phyloP scores from a whole-genome alignment of 2,113 vertebrate genomes.

The Corydoras sp. region DNA sequence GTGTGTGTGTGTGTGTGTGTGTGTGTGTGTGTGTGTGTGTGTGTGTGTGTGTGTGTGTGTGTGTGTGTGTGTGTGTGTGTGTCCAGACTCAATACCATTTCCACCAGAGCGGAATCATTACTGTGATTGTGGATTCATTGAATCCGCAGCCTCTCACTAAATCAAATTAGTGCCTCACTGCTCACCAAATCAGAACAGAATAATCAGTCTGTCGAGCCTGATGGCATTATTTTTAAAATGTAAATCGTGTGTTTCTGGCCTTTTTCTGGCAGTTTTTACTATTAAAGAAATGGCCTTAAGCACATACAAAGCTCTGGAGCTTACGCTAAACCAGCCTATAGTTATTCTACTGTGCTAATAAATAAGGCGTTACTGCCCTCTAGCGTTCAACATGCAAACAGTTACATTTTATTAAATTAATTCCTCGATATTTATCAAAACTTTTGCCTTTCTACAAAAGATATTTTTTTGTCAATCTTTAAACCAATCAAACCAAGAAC shows the following conservation, averaged over 20 bases:
- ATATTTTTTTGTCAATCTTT: no score
- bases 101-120: conserved; percentile 23
- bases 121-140: conserved; percentile 24
- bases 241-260: not conserved
- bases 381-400: not conserved
- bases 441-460: no score
- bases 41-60: conserved; percentile 2
- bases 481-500: no score
- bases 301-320: not conserved
- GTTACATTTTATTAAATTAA: not conserved
- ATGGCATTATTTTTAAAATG: not conserved
- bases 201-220: not conserved
- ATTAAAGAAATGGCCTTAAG: not conserved
- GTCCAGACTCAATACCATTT: conserved; percentile 23
- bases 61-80: conserved; percentile 3
- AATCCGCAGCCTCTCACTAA: conserved; percentile 21
- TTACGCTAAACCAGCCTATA: no score
- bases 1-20: conserved; percentile 16
- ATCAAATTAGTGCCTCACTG: conserved; percentile 25
- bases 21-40: not conserved
- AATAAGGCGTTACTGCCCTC: conserved; percentile 22
- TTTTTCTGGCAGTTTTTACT: conserved; percentile 9
- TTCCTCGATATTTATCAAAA: not conserved
- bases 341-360: not conserved
- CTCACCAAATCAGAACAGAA: conserved; percentile 2